phyloP scores from a whole-genome alignment of 2,888 invertebrate species.

The Conistra vaccinii region DNA sequence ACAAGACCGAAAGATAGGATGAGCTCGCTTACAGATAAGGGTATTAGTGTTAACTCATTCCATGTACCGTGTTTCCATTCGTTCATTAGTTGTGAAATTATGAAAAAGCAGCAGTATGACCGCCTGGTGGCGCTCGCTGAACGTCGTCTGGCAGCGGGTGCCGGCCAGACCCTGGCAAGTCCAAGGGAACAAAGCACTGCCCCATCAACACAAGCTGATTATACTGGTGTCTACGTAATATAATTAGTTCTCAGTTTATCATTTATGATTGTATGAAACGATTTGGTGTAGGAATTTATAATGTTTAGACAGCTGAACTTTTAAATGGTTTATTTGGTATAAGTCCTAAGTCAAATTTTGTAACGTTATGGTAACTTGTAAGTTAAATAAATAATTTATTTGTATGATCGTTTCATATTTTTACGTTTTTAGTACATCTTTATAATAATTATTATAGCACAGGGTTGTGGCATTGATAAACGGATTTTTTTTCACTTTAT shows the following conservation, averaged over 20 bases:
- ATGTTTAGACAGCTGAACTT: constrained; percentile 57
- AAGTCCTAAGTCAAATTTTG: constrained; percentile 82
- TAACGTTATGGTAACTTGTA: constrained; percentile 75
- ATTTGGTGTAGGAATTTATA: constrained; percentile 72
- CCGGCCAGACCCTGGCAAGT: too few relatives aligned
- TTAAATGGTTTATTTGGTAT: constrained; percentile 78
- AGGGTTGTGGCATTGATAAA: background rate
- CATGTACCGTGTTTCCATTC: constrained; percentile 86
- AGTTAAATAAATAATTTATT: constrained; percentile 65
- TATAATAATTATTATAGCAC: background rate
- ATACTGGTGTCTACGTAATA: constrained; percentile 24
- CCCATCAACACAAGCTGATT: constrained; percentile 14
- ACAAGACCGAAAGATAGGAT: constrained; percentile 77
- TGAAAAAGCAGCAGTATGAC: constrained; percentile 77
- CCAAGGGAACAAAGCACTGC: background rate
- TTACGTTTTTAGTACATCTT: background rate
- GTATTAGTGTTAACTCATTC: constrained; percentile 85
- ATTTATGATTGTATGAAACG: constrained; percentile 45
- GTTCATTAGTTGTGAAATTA: constrained; percentile 79
- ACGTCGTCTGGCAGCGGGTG: constrained; percentile 6
- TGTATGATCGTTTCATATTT: constrained; percentile 2
- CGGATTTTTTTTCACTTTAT: background rate
- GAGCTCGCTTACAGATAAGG: constrained; percentile 72
- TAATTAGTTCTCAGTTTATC: constrained; percentile 49
- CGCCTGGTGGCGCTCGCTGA: constrained; percentile 60